These are phyloP conservation scores for Leptopilina clavipes DNA, from an alignment of 1,140 invertebrate species.

Conservation along the genomic window DNA sequence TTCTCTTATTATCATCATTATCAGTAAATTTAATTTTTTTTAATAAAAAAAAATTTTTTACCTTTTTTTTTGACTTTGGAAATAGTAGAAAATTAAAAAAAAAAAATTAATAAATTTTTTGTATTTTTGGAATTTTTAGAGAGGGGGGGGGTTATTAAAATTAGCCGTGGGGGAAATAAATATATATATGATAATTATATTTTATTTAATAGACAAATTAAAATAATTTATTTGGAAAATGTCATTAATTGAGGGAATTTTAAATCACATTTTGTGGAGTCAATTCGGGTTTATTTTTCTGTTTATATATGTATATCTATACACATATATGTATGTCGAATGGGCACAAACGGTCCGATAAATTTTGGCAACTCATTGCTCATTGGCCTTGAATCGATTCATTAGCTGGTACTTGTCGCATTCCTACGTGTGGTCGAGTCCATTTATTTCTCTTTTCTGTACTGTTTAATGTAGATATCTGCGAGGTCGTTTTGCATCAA, in stretches of 20 bases:
- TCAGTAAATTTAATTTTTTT: too few species aligned
- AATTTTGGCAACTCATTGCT: conserved; percentile 29
- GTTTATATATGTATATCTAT: background rate
- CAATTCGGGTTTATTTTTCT: conserved; percentile 1
- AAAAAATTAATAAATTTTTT: too few species aligned
- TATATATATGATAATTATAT: too few species aligned
- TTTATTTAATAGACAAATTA: too few species aligned
- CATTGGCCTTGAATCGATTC: conserved; percentile 34
- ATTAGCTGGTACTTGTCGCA: conserved; percentile 34
- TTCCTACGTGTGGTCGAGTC: conserved; percentile 16
- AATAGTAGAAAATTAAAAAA: too few species aligned
- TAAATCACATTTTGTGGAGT: conserved; percentile 24
- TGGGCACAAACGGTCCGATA: conserved; percentile 11
- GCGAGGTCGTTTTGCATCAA: conserved; percentile 15
- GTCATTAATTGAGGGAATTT: background rate
- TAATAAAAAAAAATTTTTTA: too few species aligned
- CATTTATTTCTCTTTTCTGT: conserved; percentile 25
- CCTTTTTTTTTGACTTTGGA: too few species aligned
- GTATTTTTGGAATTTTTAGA: too few species aligned
- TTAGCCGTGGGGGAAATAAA: too few species aligned
- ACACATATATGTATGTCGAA: background rate
- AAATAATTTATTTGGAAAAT: conserved; percentile 33
- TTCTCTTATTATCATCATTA: too few species aligned
- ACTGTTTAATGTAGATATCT: conserved; percentile 28
- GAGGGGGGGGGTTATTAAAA: too few species aligned